phyloP scores from a whole-genome alignment of 2,888 invertebrate species.

The Noctua janthina region DNA sequence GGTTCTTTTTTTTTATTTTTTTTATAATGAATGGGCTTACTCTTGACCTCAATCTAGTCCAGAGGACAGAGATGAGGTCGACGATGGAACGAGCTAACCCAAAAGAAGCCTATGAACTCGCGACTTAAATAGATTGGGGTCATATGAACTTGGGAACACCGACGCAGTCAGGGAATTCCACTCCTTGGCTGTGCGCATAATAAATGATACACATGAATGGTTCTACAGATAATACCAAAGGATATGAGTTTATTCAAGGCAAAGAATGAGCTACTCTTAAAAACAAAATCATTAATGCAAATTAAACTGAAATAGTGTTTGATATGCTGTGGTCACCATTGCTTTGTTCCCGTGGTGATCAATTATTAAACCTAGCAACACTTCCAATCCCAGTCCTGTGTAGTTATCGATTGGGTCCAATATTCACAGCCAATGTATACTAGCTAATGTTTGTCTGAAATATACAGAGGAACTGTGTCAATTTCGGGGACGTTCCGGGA shows the following conservation, averaged over 20 bases:
- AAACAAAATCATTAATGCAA: neutral
- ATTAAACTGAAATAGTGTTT: too few species aligned
- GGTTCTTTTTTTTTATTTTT: too few species aligned
- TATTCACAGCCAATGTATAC: constrained; percentile 16
- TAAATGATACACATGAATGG: too few species aligned
- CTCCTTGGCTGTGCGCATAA: too few species aligned
- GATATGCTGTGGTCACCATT: neutral
- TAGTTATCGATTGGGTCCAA: neutral
- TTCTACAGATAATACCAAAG: neutral
- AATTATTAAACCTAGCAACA: neutral
- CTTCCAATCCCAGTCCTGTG: neutral
- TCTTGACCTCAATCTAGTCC: too few species aligned
- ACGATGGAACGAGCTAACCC: too few species aligned
- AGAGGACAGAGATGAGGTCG: too few species aligned
- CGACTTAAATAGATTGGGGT: too few species aligned
- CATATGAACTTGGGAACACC: too few species aligned
- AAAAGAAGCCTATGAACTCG: too few species aligned
- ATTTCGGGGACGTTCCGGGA: constrained; percentile 5
- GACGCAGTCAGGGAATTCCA: too few species aligned
- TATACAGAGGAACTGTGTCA: constrained; percentile 14
- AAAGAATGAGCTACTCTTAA: neutral
- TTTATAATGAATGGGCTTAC: too few species aligned
- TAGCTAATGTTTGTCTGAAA: constrained; percentile 1
- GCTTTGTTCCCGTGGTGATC: neutral
- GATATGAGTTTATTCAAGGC: neutral